These are phyloP conservation scores for Heliothis virescens DNA, from an alignment of 1,140 invertebrate genomes.

Conservation along the genomic window DNA sequence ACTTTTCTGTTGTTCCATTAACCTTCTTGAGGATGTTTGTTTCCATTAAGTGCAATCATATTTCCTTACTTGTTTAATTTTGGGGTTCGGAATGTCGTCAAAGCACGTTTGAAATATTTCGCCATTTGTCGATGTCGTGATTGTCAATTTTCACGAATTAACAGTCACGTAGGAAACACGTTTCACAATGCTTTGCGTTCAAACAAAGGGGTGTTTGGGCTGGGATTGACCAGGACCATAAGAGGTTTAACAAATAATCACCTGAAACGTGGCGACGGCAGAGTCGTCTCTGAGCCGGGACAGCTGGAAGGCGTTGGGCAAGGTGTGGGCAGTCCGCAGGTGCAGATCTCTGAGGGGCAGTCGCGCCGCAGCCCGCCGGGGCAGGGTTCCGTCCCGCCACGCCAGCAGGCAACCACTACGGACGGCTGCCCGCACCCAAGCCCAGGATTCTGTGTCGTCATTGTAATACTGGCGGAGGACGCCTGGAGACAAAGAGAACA, in stretches of 20 bases:
- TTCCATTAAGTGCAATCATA: background rate
- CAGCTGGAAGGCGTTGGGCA: conserved; percentile 81
- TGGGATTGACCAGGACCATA: too few species aligned
- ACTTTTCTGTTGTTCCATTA: conserved; percentile 1
- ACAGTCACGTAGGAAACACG: too few species aligned
- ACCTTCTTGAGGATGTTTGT: conserved; percentile 15
- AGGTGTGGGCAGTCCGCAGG: conserved; percentile 66
- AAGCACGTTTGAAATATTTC: too few species aligned
- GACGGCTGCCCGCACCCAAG: conserved; percentile 78
- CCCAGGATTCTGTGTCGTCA: conserved; percentile 73
- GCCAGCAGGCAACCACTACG: conserved; percentile 76
- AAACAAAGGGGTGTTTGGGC: too few species aligned
- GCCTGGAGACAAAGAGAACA: conserved; percentile 59
- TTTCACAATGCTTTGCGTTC: too few species aligned
- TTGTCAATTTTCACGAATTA: too few species aligned
- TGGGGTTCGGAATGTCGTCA: too few species aligned
- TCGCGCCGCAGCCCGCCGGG: conserved; percentile 71
- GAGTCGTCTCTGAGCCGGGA: conserved; percentile 76
- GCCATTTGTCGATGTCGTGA: too few species aligned
- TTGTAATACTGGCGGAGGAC: conserved; percentile 82
- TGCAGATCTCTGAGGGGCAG: conserved; percentile 77
- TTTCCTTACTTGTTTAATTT: too few species aligned
- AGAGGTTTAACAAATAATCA: conserved; percentile 38
- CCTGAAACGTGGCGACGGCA: conserved; percentile 82
- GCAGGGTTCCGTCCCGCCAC: conserved; percentile 79